Evolutionary conservation across 2,888 invertebrate species (phyloP).

Genomic region (Caenorhabditis macrosperma): DNA sequence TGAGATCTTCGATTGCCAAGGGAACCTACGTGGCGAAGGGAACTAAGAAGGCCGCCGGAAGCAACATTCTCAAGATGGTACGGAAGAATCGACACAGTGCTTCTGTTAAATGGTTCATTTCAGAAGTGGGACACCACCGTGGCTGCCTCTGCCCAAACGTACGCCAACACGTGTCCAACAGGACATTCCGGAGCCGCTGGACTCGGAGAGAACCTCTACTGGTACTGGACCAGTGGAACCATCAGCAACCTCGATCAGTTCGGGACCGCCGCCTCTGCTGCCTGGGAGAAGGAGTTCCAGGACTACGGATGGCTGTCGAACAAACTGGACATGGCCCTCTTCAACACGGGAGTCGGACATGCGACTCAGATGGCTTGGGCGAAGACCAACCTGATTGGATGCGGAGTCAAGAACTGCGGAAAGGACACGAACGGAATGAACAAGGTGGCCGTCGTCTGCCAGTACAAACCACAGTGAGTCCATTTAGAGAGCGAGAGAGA

Average conservation of each 20-base stretch:
- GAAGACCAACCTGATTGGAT: conserved; percentile 38
- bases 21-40: conserved; percentile 38
- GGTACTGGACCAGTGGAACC: conserved; percentile 37
- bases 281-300: conserved; percentile 45
- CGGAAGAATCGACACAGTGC: too few species aligned
- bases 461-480: conserved; percentile 52
- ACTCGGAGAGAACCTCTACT: conserved; percentile 54
- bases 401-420: conserved; percentile 56
- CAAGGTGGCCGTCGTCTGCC: conserved; percentile 50
- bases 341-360: conserved; percentile 42
- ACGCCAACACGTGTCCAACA: conserved; percentile 40
- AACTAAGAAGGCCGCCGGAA: conserved; percentile 14
- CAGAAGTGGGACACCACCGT: conserved; percentile 43
- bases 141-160: conserved; percentile 33
- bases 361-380: conserved; percentile 62
- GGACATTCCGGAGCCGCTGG: conserved; percentile 46
- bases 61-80: conserved; percentile 32
- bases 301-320: conserved; percentile 43
- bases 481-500: not conserved
- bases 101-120: too few species aligned
- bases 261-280: conserved; percentile 13
- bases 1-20: conserved; percentile 17
- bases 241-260: conserved; percentile 48
- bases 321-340: conserved; percentile 5
- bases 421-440: conserved; percentile 31